Evolutionary conservation across 92 coral and sea anemone species (phyloP), one percentile per base, ranked within the genome.

Genomic region (Umimayanthus chanpuru): DNA sequence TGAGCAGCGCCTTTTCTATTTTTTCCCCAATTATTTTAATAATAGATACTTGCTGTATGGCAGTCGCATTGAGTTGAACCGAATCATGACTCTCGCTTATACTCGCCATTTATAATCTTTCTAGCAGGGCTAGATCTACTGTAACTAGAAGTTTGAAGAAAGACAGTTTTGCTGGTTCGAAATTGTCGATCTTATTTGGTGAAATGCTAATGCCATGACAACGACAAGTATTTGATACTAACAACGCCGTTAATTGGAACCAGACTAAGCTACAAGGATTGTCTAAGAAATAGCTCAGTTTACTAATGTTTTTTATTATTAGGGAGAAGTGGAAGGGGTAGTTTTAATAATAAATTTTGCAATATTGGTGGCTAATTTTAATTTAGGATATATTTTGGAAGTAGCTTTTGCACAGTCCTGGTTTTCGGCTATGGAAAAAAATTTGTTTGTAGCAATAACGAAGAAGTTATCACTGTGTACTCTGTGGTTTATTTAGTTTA

Each of bases 161-260:
- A 40, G 76, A 81, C 76, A 66, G 4, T 81, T 81, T 81, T 65
- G 86, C 76, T 9, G 86, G 86, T 9, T 81, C 86, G 75, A 81
- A 66, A 81, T 66, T 81, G 86, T 65, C 76, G 66, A 11, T 65
- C 58, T 66, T 25, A 20, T 28, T 81, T 61, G 72, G 28, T 49
- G 11, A 80, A 41, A 21, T 36, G 72, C 70, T 7, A 25, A 20
- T 61, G 75, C 74, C 39, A 50, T 50, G 68, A 56, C 82, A 5
- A 47, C 66, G 4, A 11, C 64, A 78, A 78, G 6, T 47, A 49
- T 56, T 79, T 30, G 53, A 50, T 5, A 47, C 81, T 77, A 47
- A 49, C 66, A 47, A 9, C 20, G n/a, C 82, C 28, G 43, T 53
- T 79, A 4, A 26, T 29, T 47, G 41, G 20, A 26, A 49, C 66